phyloP scores from a whole-genome alignment of 2,888 invertebrate species.

The Mechanitis messenoides region DNA sequence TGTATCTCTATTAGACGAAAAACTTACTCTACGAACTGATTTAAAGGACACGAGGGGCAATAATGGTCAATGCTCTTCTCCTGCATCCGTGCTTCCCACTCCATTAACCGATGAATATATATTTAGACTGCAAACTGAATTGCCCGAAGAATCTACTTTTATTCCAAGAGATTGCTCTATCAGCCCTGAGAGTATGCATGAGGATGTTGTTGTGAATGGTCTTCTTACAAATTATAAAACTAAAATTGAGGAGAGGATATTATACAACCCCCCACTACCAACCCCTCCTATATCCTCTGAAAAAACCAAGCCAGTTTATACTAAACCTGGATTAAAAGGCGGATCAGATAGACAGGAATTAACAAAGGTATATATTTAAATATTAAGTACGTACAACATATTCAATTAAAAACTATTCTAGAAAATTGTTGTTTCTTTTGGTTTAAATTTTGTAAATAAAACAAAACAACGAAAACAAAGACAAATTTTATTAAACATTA shows the following conservation, averaged over 20 bases:
- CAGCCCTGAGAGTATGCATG: slow-evolving; percentile 42
- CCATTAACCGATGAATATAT: slow-evolving; percentile 66
- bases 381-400: not conserved
- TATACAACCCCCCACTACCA: slow-evolving; percentile 57
- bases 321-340: slow-evolving; percentile 42
- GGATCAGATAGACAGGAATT: slow-evolving; percentile 34
- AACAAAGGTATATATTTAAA: slow-evolving; percentile 38
- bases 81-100: slow-evolving; percentile 53
- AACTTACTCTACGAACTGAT: slow-evolving; percentile 26
- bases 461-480: too few species aligned
- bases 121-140: slow-evolving; percentile 52
- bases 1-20: slow-evolving; percentile 4
- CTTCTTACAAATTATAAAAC: slow-evolving; percentile 59
- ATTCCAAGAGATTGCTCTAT: slow-evolving; percentile 43
- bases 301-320: slow-evolving; percentile 41
- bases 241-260: slow-evolving; percentile 42
- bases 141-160: slow-evolving; percentile 49
- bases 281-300: slow-evolving; percentile 50
- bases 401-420: not conserved
- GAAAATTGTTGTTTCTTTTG: too few species aligned
- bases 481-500: too few species aligned
- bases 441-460: too few species aligned
- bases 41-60: not conserved
- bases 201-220: slow-evolving; percentile 62
- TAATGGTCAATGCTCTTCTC: slow-evolving; percentile 34